phyloP scores from a whole-genome alignment of 2,113 vertebrate species.

The Sprattus sprattus region DNA sequence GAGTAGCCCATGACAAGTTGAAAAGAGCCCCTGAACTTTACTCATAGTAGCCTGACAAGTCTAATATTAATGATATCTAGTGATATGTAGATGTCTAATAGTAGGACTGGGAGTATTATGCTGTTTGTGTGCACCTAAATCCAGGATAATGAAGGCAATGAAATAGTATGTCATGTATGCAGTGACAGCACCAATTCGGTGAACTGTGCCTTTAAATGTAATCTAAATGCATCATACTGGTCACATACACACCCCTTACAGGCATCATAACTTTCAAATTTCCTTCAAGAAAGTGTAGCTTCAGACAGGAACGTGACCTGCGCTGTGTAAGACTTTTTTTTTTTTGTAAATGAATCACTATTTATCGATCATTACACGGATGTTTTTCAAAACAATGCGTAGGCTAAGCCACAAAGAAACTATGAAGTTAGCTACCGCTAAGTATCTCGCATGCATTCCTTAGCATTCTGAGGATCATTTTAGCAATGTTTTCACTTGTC shows the following conservation, averaged over 20 bases:
- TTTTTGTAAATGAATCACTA: not conserved
- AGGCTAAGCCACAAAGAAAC: too few species aligned
- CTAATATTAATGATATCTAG: not conserved
- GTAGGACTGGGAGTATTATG: too few species aligned
- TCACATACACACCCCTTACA: not conserved
- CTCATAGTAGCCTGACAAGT: not conserved
- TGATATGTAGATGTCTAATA: not conserved
- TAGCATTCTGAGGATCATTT: not conserved
- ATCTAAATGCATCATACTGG: not conserved
- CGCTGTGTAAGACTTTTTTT: not conserved
- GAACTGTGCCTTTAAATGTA: not conserved
- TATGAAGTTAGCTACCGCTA: not conserved
- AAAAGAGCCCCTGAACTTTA: not conserved
- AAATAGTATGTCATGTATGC: too few species aligned
- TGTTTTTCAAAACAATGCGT: not conserved
- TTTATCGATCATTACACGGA: not conserved
- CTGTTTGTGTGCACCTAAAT: not conserved
- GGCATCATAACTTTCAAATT: not conserved
- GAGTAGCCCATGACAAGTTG: not conserved
- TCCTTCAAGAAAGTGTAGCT: not conserved
- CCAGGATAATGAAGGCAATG: not conserved
- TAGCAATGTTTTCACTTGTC: not conserved
- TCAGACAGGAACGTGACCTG: not conserved
- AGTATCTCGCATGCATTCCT: not conserved
- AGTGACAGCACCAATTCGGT: not conserved